Evolutionary conservation across 2,888 invertebrate genomes (phyloP).

Genomic region (Drosophila testacea): DNA sequence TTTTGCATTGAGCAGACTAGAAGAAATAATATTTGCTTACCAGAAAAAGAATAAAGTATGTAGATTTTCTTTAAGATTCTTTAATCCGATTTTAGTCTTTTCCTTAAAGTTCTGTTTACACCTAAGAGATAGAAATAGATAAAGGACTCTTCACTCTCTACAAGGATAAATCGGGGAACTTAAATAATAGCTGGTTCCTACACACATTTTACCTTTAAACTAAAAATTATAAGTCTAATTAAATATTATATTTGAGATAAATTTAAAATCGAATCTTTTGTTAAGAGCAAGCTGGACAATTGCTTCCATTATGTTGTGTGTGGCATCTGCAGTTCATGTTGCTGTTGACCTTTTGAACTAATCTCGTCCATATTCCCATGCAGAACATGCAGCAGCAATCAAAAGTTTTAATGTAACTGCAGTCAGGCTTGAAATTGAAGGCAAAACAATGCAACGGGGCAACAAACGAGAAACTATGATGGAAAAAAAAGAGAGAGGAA

Average conservation of each 20-base stretch:
- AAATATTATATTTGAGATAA: not conserved
- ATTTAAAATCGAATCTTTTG: not conserved
- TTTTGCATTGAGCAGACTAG: too few species aligned
- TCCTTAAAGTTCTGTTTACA: too few species aligned
- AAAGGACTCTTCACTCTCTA: too few species aligned
- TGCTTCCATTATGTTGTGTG: slow-evolving; percentile 22
- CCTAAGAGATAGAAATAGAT: too few species aligned
- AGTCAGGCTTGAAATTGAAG: slow-evolving; percentile 71
- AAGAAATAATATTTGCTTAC: too few species aligned
- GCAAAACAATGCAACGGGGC: slow-evolving; percentile 56
- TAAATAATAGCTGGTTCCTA: too few species aligned
- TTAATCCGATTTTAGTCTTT: too few species aligned
- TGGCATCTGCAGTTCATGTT: slow-evolving; percentile 13
- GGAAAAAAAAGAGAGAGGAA: slow-evolving; percentile 15
- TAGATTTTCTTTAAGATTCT: too few species aligned
- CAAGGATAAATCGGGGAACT: too few species aligned
- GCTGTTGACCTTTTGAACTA: slow-evolving; percentile 38
- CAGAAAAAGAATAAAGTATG: too few species aligned
- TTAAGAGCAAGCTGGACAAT: slow-evolving; percentile 6
- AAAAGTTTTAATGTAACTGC: slow-evolving; percentile 76
- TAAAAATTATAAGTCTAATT: not conserved
- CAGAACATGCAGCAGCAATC: slow-evolving; percentile 65
- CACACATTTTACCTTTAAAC: not conserved
- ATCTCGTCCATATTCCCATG: slow-evolving; percentile 47
- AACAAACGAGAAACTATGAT: slow-evolving; percentile 34